Evolutionary conservation across 2,888 invertebrate genomes (phyloP).

Genomic region (Nomada hirtipes): DNA sequence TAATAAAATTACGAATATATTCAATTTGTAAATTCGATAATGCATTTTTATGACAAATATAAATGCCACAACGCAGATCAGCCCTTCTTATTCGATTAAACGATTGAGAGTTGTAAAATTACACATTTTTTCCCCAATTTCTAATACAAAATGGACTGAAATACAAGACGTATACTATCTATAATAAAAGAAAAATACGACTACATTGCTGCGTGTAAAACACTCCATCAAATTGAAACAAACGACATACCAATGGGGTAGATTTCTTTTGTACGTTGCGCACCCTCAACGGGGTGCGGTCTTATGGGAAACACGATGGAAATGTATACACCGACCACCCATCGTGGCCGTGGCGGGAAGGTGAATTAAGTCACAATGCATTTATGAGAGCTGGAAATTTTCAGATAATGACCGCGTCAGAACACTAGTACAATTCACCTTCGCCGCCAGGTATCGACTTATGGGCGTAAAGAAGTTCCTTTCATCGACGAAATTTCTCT

Average conservation of each 20-base stretch:
- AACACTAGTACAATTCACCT: slow-evolving; percentile 55
- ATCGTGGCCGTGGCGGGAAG: slow-evolving; percentile 67
- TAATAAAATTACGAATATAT: too few relatives aligned
- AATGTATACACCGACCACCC: slow-evolving; percentile 72
- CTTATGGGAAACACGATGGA: slow-evolving; percentile 54
- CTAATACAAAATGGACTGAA: too few relatives aligned
- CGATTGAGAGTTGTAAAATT: too few relatives aligned
- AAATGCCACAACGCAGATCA: too few relatives aligned
- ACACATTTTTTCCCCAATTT: too few relatives aligned
- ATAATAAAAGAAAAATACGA: too few relatives aligned
- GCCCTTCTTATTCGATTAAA: too few relatives aligned
- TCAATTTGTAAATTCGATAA: too few relatives aligned
- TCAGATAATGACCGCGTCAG: slow-evolving; percentile 68
- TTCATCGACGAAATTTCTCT: slow-evolving; percentile 54
- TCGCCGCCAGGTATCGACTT: slow-evolving; percentile 52
- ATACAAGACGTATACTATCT: too few relatives aligned
- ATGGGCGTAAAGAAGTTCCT: slow-evolving; percentile 43
- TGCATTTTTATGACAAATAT: too few relatives aligned
- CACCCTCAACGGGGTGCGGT: slow-evolving; percentile 63
- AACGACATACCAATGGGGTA: slow-evolving; percentile 20
- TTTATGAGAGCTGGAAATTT: slow-evolving; percentile 71
- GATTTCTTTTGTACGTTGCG: slow-evolving; percentile 39
- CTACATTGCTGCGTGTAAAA: slow-evolving; percentile 8
- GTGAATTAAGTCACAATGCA: slow-evolving; percentile 76
- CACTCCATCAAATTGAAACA: slow-evolving; percentile 27